Base-by-base conservation (phyloP, 2,888 invertebrate genomes). In the Petrolisthes manimaculis region DNA sequence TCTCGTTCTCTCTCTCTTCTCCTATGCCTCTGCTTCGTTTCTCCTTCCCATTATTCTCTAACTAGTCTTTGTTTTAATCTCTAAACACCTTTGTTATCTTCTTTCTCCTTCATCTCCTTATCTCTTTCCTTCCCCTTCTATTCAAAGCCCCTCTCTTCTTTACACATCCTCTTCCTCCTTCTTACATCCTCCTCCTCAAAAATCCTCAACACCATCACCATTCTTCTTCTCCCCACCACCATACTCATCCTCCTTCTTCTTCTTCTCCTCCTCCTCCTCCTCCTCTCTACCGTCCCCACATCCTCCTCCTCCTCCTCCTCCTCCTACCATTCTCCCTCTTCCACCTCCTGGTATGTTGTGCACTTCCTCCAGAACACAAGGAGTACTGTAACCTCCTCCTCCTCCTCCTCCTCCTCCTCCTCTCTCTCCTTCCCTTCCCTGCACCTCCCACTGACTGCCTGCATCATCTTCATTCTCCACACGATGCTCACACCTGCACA, bases 1-100 rank as follows among this genome's bases (percentile, higher is more conserved):
- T 37, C 74, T 74, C n/a, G 21, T 37, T 74, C 74, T 74, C 74
- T 74, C 74, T 74, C 74, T 74, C 74, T 74, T n/a, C 6, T 9
- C 37, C 74, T n/a, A 69, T 69, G 4, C 4, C 69, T 18, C 37
- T 74, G 74, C 24, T 24, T 74, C 21, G 37, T n/a, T 18, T 6
- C 79, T 54, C 54, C 53, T 12, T 5, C 53, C 51, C 4, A 12
- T n/a, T 4, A 18, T 18, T 3, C 14, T 4, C 18, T 37, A 18
- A 18, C 81, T 61, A 21, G 21, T n/a, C 18, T 37, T 37, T 37
- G 37, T 37, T 37, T 37, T 37, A 37, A 37, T 37, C 37, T 37
- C 37, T 37, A 37, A 37, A 37, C 37, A 37, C 37, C 37, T 0
- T 37, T 37, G 37, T 37, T 37, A 37, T 2, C 37, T 37, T 37